Base-by-base conservation (phyloP, 1,140 invertebrate species). In the Vanessa atalanta region DNA sequence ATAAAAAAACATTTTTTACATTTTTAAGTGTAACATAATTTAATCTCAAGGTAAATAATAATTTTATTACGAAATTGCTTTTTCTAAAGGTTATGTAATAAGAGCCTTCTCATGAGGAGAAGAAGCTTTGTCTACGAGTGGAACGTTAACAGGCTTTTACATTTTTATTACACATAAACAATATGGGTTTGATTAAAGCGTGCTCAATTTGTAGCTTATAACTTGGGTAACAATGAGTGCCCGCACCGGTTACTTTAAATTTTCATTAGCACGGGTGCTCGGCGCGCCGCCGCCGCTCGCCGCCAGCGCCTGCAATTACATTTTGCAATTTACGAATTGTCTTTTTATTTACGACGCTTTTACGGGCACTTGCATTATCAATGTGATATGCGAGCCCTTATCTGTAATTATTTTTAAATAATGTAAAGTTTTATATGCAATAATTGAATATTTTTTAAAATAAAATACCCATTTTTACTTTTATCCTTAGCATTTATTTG, bases 211-310 rank as follows among this genome's bases (percentile, higher is more conserved):
- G 23, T 26, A 60, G 43, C 50, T 55, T 65, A 43, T 75, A 63
- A 67, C 64, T 75, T 75, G 55, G 65, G n/a, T 31, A 16, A 37
- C 15, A 65, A 51, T n/a, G 31, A 53, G 48, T 63, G 77, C 70
- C 78, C 75, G 78, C 84, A 85, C 83, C 78, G 82, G 88, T 86
- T 84, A 85, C 85, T 89, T 89, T 91, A 91, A 89, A 90, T 86
- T 91, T 91, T 89, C 85, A 89, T 90, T 88, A 91, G 85, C 85
- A 81, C 77, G 72, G 72, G 73, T 74, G 80, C 76, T 80, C 70
- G 61, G 20, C 67, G 67, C 55, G 67, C 43, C 71, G 76, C 72
- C 77, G 75, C 82, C 80, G 77, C 71, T 71, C 78, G 79, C 82
- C 81, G 73, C 76, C 79, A 78, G 75, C 81, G 80, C 79, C 83